These are phyloP conservation scores for Masticophis lateralis DNA, from an alignment of 2,797 vertebrate species.

Conservation along the genomic window DNA sequence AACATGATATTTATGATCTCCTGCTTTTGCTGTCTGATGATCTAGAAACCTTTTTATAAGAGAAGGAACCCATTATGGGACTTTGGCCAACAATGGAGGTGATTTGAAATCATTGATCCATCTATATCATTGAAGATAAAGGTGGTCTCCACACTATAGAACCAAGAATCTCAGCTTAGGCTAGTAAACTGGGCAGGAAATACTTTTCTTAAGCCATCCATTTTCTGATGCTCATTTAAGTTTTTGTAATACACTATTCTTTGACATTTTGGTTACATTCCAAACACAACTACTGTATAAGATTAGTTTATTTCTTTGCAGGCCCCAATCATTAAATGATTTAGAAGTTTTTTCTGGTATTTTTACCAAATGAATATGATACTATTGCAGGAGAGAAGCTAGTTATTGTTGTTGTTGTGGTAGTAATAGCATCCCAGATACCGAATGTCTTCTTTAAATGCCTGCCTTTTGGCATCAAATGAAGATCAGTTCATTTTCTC, in stretches of 20 bases:
- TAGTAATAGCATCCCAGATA: background rate
- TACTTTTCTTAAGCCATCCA: background rate
- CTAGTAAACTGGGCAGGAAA: background rate
- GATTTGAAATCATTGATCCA: background rate
- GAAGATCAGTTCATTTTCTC: background rate
- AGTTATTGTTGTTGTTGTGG: rapidly evolving
- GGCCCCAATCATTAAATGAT: background rate
- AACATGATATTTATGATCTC: background rate
- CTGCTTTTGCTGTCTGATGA: background rate
- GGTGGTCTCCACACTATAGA: background rate
- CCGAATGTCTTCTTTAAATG: background rate
- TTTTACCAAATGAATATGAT: background rate
- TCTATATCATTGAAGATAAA: background rate
- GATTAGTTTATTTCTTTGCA: background rate
- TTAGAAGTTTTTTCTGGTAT: background rate
- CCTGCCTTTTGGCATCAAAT: background rate
- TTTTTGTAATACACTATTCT: background rate
- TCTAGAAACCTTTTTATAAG: background rate
- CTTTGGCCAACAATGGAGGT: background rate
- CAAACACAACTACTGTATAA: background rate
- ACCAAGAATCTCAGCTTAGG: background rate
- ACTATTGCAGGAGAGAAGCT: background rate
- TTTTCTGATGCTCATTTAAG: background rate
- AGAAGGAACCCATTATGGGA: background rate
- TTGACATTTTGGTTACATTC: background rate